Conservation (phyloP, 2,888 invertebrate species). For the Dryadula phaetusa region DNA sequence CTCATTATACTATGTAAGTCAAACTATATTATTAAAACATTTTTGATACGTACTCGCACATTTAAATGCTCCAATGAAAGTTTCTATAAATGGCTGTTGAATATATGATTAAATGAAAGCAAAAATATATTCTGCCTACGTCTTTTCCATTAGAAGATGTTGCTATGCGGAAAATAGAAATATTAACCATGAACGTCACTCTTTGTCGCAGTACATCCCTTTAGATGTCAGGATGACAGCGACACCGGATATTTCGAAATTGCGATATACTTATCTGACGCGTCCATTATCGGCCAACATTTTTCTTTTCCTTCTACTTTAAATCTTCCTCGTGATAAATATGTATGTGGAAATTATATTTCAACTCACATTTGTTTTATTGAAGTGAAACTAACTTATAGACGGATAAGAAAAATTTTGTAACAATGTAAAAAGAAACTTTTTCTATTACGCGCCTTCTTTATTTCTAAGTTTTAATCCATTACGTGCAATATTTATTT, state of each 20-base stretch:
- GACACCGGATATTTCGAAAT: constrained; percentile 21
- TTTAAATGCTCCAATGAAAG: too few relatives aligned
- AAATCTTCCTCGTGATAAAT: background rate
- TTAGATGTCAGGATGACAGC: constrained; percentile 13
- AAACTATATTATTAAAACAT: too few relatives aligned
- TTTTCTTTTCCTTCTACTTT: too few relatives aligned
- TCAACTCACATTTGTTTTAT: background rate
- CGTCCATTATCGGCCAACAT: constrained; percentile 1
- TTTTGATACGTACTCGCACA: too few relatives aligned
- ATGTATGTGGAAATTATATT: background rate
- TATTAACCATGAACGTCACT: constrained; percentile 18
- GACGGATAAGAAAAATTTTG: too few relatives aligned
- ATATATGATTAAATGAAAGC: background rate
- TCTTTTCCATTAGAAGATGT: background rate
- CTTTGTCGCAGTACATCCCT: background rate
- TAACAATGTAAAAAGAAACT: too few relatives aligned
- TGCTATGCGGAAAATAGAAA: constrained; percentile 10
- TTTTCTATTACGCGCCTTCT: too few relatives aligned
- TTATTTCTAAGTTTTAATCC: too few relatives aligned
- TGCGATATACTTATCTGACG: constrained; percentile 12
- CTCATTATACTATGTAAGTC: too few relatives aligned
- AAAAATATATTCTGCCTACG: background rate
- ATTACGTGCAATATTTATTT: too few relatives aligned
- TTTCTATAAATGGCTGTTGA: background rate
- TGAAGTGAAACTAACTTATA: too few relatives aligned